Base-by-base conservation (phyloP, 2,888 invertebrate genomes). In the Protodeltote pygarga region DNA sequence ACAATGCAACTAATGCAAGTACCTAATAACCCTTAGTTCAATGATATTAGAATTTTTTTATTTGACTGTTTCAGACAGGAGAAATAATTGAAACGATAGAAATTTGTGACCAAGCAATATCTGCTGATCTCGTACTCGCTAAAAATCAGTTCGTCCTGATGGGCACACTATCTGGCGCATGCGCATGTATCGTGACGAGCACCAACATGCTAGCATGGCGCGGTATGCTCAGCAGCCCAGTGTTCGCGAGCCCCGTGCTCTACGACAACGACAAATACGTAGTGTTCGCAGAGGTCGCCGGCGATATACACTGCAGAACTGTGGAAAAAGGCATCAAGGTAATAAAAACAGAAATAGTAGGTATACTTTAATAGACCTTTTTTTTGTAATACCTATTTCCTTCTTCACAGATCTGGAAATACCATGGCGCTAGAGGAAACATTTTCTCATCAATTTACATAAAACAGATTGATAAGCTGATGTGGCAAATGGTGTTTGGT, bases 361-460 rank as follows among this genome's bases (percentile, higher is more conserved):
- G n/a, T n/a, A n/a, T n/a, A n/a, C n/a, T 3, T 15, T 6, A 24
- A 9, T 13, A 6, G 6, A 21, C 0, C 10, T 5, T 9, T 11
- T 13, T 10, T 3, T 2, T 23, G 0, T 17, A 1, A 13, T 55
- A n/a, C n/a, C n/a, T n/a, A n/a, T n/a, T n/a, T n/a, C n/a, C n/a
- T n/a, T n/a, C 60, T 54, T 90, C 92, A 40, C 85, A 96, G 96
- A 78, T 94, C 27, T 95, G 95, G 94, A 90, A 79, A 45, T 92
- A 84, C 17, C 93, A 93, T 68, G 82, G 89, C 40, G 92, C 93
- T 6, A 87, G 89, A 45, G 95, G 95, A 5, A 94, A 95, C 64
- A 93, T 97, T 61, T 97, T 96, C 85, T 96, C 96, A 1, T 95
- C 96, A 5, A 82, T 96, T 14, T 85, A 90, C 29, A 73, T 93